Evolutionary conservation across 2,888 invertebrate species (phyloP), one percentile per base, ranked within the genome.

Genomic region (Andrena praecox): DNA sequence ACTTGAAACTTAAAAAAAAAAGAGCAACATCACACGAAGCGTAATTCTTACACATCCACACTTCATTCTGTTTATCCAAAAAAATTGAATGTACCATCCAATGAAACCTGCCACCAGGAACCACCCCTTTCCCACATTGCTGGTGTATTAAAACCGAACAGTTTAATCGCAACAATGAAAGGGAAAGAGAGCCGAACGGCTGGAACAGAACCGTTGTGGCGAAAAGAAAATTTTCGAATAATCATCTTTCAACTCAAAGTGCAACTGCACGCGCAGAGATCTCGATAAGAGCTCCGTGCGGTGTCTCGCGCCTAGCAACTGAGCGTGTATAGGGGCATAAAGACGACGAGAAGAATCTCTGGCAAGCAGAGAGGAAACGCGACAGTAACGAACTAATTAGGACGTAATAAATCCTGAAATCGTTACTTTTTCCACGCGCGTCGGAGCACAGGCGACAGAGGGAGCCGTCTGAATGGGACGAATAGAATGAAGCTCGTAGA

Each of bases 341-440:
- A 62, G 62, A 27, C 20, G 20, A 8, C 2, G 54, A 56, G 56
- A 56, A 56, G 56, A 56, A 27, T 56, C 56, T 56, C 56, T 10
- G 24, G 24, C 63, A 3, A 35, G 33, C 12, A 1, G 42, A 80
- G 71, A 52, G 69, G 50, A 54, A 56, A 69, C 72, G 8, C n/a
- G 52, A 27, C 56, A 70, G 60, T 84, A 76, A 77, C 48, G 79
- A 70, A 75, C 75, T 85, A 85, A 85, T 85, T 85, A 82, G 82
- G 74, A 79, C 84, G 77, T 77, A 77, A 80, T 79, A 82, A 85
- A 74, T 85, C 59, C 72, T 75, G 77, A 72, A 85, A 85, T 82
- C 77, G 77, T 85, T 77, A 74, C 80, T 85, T 76, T 80, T 66
- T 71, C n/a, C 29, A 2, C 42, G 66, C 24, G 72, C 59, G 75